Evolutionary conservation across 2,113 vertebrate genomes (phyloP), one percentile per base, ranked within the genome.

Genomic region (Anarrhichthys ocellatus): DNA sequence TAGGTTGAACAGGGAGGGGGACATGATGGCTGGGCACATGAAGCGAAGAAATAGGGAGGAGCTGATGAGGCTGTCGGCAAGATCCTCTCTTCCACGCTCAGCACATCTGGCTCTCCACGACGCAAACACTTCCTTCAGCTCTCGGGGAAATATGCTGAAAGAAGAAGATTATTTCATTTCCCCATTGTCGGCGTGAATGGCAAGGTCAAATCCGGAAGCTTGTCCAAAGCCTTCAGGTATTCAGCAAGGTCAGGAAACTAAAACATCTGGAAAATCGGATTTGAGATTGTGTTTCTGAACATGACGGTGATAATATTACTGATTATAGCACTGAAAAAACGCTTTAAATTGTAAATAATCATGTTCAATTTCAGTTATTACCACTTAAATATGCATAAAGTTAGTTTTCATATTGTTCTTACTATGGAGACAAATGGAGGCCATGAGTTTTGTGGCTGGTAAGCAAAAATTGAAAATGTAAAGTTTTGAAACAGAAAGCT

Each of bases 61-160:
- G 86, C 97, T 98, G 95, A 99, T 99, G 83, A 99, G 95, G 83
- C 96, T 96, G 95, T 99, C 98, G 0, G 98, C 97, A 4, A 99
- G 97, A 92, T 99, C 98, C 93, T 99, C 97, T 6, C 98, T 93
- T 38, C 98, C 98, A 5, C 97, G 94, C 92, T 99, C 97, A 1
- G 97, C 97, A n/a, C 97, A 99, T 46, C 97, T 96, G 81, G 97
- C 96, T 68, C 98, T 90, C 98, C 98, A 99, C 0, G 98, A 99
- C 0, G 98, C 97, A 44, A 99, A 99, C 38, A 99, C 98, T 89
- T 99, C 98, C 92, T 99, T 99, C 89, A 99, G 95, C 95, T 99
- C 98, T 81, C 98, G 96, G 0, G 98, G 98, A 88, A 98, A 99
- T 91, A 99, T 97, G 91, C 98, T 99, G 93, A n/a, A 91, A 87